Base-by-base conservation (phyloP, 2,797 vertebrate species). In the Thunnus albacares region DNA sequence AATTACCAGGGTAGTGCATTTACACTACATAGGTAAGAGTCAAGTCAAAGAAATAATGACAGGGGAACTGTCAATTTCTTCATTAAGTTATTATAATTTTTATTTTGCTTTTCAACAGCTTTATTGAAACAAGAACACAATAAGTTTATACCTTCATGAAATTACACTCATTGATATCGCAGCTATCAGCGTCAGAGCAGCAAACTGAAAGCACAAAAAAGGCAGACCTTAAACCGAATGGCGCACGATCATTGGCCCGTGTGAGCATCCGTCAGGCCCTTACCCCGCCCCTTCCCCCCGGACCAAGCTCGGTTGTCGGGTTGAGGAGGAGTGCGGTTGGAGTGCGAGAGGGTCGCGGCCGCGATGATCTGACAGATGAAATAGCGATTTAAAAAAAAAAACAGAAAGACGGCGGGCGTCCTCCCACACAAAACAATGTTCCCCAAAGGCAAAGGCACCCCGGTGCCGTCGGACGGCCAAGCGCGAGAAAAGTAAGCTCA, bases 371-470 rank as follows among this genome's bases (percentile, higher is more conserved):
- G 97, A 98, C 97, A 98, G 97, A 97, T 96, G 96, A 96, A 96
- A 96, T 96, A 96, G 92, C 92, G 93, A 94, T 94, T 38, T 38
- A 11, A 38, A 95, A 95, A 93, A 93, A 90, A 79, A 51, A 9
- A 51, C 18, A 51, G 89, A 87, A 92, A 92, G 85, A 94, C 92
- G 92, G 92, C 92, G 90, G 89, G 87, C 87, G 89, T 89, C 90
- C 91, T 94, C 92, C 91, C 79, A 90, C 93, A 94, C 92, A 83
- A 94, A 95, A 96, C 90, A 95, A 99, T 98, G 97, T 98, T 98
- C 94, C 97, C 97, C 80, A 99, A 99, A 97, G 97, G 98, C 94
- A 99, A 98, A 96, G 96, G 97, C 94, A 97, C 97, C 89, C 97
- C 97, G 92, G 98, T 98, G 96, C 98, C 98, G 86, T 98, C 98